Base-by-base conservation (phyloP, 2,888 invertebrate genomes). In the Chrysotoxum bicinctum region DNA sequence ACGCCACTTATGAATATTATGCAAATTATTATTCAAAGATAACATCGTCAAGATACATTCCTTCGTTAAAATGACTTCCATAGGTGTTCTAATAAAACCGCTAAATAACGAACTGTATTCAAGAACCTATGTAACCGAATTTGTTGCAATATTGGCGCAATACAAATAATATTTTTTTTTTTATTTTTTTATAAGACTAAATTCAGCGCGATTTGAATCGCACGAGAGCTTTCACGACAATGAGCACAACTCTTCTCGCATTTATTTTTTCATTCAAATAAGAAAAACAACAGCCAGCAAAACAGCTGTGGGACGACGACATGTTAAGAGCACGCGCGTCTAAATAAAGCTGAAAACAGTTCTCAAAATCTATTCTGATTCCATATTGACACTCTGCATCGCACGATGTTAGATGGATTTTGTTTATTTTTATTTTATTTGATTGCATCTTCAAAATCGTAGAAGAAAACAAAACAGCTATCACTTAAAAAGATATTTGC, bases 161-260 rank as follows among this genome's bases (percentile, higher is more conserved):
- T 52, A 35, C 9, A 12, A 19, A 35, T 35, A 35, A 5, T 32
- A 32, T 45, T n/a, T 43, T 43, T 30, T 1, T n/a, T 40, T 40
- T n/a, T 16, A n/a, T 43, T 43, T 16, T 3, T 37, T 37, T 40
- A 40, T n/a, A 40, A 40, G n/a, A 6, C 30, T 35, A n/a, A 19
- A 58, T 30, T 30, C n/a, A 56, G 21, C 26, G 56, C 81, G 77
- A 72, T 77, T 77, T 73, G 77, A 68, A 73, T 60, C 26, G 37
- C 19, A 30, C 60, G 21, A 77, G 45, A 82, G 82, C 77, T 83
- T 83, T 83, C 73, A 78, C 83, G 62, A 73, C 77, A 82, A 77
- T 82, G 82, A 70, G 56, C 23, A 43, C 32, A 45, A 45, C 2
- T 43, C 9, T 76, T 58, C 50, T 70, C 76, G 21, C 32, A 58